Base-by-base conservation (phyloP, 2,113 vertebrate genomes). In the Centropristis striata region DNA sequence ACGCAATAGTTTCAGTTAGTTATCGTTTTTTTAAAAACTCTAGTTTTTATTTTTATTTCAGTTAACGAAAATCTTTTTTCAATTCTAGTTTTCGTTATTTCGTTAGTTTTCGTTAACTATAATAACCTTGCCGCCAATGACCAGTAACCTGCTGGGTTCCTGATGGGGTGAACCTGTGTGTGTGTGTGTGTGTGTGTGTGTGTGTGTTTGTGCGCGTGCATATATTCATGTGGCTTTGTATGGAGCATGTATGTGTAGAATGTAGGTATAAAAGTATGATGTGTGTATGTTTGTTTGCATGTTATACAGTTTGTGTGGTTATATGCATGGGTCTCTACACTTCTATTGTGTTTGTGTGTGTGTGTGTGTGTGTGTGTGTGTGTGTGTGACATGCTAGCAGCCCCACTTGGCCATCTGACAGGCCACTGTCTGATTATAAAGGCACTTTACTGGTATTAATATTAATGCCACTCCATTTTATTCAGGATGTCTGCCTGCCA, bases 401-500 rank as follows among this genome's bases (percentile, higher is more conserved):
- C 88, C 89, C 86, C 89, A 87, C 92, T 89, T 83, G 80, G 82
- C 89, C 86, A 90, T 69, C 90, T 94, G 93, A 94, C 93, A 94
- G 88, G 81, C 87, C 91, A 90, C 91, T 90, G 90, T 95, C 92
- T 94, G 94, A 96, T 94, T 95, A 95, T 94, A 92, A 95, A 94
- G 93, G 93, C 94, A 95, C 94, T 95, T 94, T 93, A 92, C 88
- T 85, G 84, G 84, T 92, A 95, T 96, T 95, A 95, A 96, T 96
- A 96, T 96, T 95, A 95, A 96, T 95, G 88, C 89, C 89, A 92
- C 92, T 95, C 88, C 92, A 92, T 92, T 95, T 94, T 94, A 94
- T 95, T 95, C 92, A 89, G 92, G 91, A 94, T 92, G 93, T 94
- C 94, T 93, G 92, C 91, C 92, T 94, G 92, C 92, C 92, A 95